Conservation (phyloP, 2,888 invertebrate genomes). For the Xylota sylvarum region DNA sequence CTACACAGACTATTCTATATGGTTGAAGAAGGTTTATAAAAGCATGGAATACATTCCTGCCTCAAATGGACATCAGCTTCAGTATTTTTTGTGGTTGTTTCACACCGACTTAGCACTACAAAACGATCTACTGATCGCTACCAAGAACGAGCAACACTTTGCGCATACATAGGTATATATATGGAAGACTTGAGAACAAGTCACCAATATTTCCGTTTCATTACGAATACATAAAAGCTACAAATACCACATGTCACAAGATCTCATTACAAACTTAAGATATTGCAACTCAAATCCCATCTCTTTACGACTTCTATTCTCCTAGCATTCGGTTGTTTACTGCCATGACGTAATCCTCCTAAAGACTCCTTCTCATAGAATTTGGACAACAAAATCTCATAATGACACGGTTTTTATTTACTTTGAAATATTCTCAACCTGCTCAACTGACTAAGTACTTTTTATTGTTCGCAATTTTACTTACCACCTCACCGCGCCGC, state of each 20-base stretch:
- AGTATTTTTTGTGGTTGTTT: too few relatives aligned
- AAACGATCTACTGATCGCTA: too few relatives aligned
- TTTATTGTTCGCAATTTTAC: slow-evolving; percentile 59
- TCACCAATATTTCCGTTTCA: not conserved
- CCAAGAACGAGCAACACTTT: too few relatives aligned
- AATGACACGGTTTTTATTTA: slow-evolving; percentile 48
- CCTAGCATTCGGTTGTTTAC: slow-evolving; percentile 1
- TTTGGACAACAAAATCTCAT: slow-evolving; percentile 24
- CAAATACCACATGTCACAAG: slow-evolving; percentile 10
- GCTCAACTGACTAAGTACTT: slow-evolving; percentile 39
- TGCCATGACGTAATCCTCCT: slow-evolving; percentile 9
- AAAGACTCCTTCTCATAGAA: slow-evolving; percentile 10
- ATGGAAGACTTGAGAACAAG: too few relatives aligned
- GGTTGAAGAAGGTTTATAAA: too few relatives aligned
- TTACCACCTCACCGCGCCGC: slow-evolving; percentile 20
- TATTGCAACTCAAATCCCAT: slow-evolving; percentile 8
- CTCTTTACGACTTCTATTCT: not conserved
- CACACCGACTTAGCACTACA: too few relatives aligned
- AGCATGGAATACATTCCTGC: too few relatives aligned
- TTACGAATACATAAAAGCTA: not conserved
- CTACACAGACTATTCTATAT: too few relatives aligned
- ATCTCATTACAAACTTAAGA: slow-evolving; percentile 2
- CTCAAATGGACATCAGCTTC: too few relatives aligned
- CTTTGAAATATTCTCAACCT: slow-evolving; percentile 41
- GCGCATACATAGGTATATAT: too few relatives aligned